phyloP scores from a whole-genome alignment of 2,888 invertebrate genomes.

The Tyria jacobaeae region DNA sequence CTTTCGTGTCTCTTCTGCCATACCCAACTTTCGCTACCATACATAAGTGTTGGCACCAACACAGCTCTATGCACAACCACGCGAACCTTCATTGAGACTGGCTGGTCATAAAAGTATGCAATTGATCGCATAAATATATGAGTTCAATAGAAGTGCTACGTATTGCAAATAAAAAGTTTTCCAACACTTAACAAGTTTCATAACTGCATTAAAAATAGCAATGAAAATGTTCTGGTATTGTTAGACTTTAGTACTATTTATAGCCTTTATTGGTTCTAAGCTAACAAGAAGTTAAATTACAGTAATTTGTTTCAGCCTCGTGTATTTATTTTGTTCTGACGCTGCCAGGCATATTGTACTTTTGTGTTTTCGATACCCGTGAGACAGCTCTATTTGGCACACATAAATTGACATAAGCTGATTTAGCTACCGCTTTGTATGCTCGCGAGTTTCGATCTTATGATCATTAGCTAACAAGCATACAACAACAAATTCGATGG shows the following conservation, averaged over 20 bases:
- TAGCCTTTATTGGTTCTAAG: slow-evolving; percentile 5
- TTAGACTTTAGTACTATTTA: background rate
- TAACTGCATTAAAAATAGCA: no score
- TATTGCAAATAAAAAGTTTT: no score
- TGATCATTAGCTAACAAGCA: background rate
- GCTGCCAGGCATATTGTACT: slow-evolving; percentile 13
- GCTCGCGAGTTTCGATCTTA: background rate
- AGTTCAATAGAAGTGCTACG: no score
- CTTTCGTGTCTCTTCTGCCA: no score
- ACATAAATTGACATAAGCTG: background rate
- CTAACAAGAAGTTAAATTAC: slow-evolving; percentile 5
- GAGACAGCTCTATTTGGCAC: slow-evolving; percentile 17
- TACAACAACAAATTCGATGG: no score
- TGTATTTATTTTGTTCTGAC: slow-evolving; percentile 12
- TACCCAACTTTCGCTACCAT: no score
- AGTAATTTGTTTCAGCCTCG: slow-evolving; percentile 17
- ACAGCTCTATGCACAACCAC: no score
- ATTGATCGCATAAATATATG: no score
- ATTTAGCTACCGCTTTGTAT: background rate
- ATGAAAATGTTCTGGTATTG: background rate
- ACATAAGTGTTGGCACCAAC: no score
- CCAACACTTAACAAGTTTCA: no score
- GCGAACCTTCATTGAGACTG: no score
- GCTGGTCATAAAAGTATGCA: no score
- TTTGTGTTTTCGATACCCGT: slow-evolving; percentile 13